Evolutionary conservation across 2,797 vertebrate species (phyloP).

Genomic region (Crocodylus rhombifer): DNA sequence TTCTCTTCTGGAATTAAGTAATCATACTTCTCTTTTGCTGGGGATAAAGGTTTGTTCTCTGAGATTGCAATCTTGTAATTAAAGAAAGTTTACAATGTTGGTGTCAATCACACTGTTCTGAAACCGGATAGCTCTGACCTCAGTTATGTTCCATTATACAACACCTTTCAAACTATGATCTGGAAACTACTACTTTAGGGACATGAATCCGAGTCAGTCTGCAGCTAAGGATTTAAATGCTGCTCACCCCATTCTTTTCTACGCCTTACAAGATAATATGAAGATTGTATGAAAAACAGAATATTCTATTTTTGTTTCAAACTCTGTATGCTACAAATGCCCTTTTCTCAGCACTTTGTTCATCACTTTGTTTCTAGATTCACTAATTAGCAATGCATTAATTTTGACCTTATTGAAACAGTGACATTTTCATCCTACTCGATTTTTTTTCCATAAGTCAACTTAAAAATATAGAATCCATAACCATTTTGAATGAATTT

Average conservation of each 20-base stretch:
- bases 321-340: neutral
- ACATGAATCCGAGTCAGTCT: slow-evolving; percentile 58
- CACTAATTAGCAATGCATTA: neutral
- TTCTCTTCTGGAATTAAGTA: slow-evolving; percentile 71
- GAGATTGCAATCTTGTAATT: slow-evolving; percentile 66
- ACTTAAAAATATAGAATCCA: neutral
- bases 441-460: neutral
- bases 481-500: neutral
- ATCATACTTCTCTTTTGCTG: slow-evolving; percentile 67
- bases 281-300: slow-evolving; percentile 16
- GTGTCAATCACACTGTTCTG: slow-evolving; percentile 65
- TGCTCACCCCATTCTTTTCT: slow-evolving; percentile 23
- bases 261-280: slow-evolving; percentile 7
- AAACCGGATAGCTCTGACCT: slow-evolving; percentile 58
- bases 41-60: slow-evolving; percentile 69
- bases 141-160: slow-evolving; percentile 64
- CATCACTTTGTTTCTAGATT: neutral
- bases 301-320: slow-evolving; percentile 37
- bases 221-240: slow-evolving; percentile 62
- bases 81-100: slow-evolving; percentile 65
- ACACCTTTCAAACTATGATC: slow-evolving; percentile 68
- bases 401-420: neutral
- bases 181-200: slow-evolving; percentile 61
- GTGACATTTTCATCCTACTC: neutral
- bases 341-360: neutral